phyloP scores from a whole-genome alignment of 2,797 vertebrate genomes.

The Momotus momota region DNA sequence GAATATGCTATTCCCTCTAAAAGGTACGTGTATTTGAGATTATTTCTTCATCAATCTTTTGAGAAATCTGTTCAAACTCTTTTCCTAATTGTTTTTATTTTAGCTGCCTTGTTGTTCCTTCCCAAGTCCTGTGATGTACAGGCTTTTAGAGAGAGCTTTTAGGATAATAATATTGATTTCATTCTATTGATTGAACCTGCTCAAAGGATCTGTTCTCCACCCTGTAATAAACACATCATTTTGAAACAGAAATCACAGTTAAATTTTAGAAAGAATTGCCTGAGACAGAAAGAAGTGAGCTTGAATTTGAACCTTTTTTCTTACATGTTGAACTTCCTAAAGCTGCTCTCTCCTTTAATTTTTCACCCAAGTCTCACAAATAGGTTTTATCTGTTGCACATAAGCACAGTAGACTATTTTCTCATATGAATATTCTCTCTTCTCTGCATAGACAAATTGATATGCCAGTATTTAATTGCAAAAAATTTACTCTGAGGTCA shows the following conservation, averaged over 20 bases:
- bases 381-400: neutral
- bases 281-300: neutral
- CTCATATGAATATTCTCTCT: neutral
- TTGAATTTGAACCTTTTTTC: neutral
- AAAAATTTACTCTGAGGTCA: neutral
- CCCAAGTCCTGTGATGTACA: neutral
- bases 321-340: neutral
- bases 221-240: neutral
- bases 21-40: neutral
- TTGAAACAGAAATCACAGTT: neutral
- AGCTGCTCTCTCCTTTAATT: neutral
- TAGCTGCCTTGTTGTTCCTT: neutral
- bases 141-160: constrained; percentile 36
- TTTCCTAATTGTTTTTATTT: neutral
- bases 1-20: neutral
- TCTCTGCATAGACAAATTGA: neutral
- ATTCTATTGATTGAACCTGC: neutral
- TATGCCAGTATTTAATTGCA: neutral
- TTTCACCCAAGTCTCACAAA: neutral
- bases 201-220: neutral
- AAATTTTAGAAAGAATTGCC: neutral
- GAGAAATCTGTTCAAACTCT: neutral
- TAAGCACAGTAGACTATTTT: neutral
- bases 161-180: constrained; percentile 26
- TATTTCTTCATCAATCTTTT: neutral